Conservation (phyloP, 2,888 invertebrate species). For the Gymnosoma rotundatum region DNA sequence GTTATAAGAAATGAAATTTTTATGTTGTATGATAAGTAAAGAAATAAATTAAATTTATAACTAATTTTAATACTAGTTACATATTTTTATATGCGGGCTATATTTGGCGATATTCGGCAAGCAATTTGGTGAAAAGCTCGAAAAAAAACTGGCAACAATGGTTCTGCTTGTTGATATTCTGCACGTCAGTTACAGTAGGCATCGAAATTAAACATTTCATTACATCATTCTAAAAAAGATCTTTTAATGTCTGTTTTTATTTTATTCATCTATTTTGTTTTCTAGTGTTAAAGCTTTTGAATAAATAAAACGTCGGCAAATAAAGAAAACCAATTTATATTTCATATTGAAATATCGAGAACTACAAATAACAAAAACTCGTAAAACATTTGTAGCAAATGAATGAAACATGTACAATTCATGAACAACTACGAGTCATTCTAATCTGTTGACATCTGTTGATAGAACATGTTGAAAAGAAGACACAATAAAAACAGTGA, state of each 20-base stretch:
- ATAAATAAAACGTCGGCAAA: constrained; percentile 47
- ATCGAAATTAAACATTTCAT: background rate
- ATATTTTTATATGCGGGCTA: no score
- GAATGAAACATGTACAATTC: constrained; percentile 23
- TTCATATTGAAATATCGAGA: constrained; percentile 45
- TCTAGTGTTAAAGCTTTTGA: constrained; percentile 35
- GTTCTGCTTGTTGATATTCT: constrained; percentile 8
- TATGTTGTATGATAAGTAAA: no score
- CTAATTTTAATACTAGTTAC: no score
- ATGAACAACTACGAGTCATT: constrained; percentile 25
- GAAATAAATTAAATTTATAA: no score
- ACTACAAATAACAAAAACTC: constrained; percentile 28
- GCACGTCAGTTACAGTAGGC: constrained; percentile 19
- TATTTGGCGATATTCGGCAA: no score
- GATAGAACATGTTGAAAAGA: constrained; percentile 44
- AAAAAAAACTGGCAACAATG: no score
- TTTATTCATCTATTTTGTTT: background rate
- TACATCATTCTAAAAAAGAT: background rate
- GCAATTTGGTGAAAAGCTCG: no score
- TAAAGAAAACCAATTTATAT: constrained; percentile 38
- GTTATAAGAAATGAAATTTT: no score
- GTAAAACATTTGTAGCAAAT: constrained; percentile 5
- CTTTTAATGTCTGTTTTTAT: background rate
- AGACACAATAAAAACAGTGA: constrained; percentile 19
- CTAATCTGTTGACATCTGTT: constrained; percentile 60